Evolutionary conservation across 2,888 invertebrate species (phyloP).

Genomic region (Agrilus biguttatus): DNA sequence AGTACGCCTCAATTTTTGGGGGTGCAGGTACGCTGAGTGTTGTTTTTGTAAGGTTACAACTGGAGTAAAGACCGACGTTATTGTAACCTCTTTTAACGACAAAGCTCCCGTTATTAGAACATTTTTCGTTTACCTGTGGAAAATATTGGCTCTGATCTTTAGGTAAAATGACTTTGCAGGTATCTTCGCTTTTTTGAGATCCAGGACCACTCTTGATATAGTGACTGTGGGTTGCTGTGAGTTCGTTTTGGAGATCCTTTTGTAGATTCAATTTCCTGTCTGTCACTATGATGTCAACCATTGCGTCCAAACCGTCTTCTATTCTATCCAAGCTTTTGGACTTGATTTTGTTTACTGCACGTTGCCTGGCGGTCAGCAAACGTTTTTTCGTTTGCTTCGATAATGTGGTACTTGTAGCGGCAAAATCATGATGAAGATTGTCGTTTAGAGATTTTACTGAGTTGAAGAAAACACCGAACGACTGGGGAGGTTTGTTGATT

Average conservation of each 20-base stretch:
- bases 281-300: conserved; percentile 58
- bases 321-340: conserved; percentile 67
- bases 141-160: conserved; percentile 30
- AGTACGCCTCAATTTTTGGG: conserved; percentile 22
- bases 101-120: conserved; percentile 34
- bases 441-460: conserved; percentile 5
- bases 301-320: conserved; percentile 53
- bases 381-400: conserved; percentile 6
- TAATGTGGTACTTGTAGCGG: conserved; percentile 12
- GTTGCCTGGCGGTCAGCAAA: too few relatives aligned
- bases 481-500: too few relatives aligned
- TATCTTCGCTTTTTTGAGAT: conserved; percentile 15
- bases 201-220: conserved; percentile 9
- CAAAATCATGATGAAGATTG: conserved; percentile 21
- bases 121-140: conserved; percentile 29
- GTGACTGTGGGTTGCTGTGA: conserved; percentile 9
- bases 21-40: conserved; percentile 12
- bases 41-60: conserved; percentile 33
- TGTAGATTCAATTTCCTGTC: conserved; percentile 18
- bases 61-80: conserved; percentile 52
- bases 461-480: too few relatives aligned
- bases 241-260: conserved; percentile 21
- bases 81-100: conserved; percentile 45
- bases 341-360: conserved; percentile 14
- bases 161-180: conserved; percentile 29